phyloP scores from a whole-genome alignment of 2,888 invertebrate genomes.

The Tyria jacobaeae region DNA sequence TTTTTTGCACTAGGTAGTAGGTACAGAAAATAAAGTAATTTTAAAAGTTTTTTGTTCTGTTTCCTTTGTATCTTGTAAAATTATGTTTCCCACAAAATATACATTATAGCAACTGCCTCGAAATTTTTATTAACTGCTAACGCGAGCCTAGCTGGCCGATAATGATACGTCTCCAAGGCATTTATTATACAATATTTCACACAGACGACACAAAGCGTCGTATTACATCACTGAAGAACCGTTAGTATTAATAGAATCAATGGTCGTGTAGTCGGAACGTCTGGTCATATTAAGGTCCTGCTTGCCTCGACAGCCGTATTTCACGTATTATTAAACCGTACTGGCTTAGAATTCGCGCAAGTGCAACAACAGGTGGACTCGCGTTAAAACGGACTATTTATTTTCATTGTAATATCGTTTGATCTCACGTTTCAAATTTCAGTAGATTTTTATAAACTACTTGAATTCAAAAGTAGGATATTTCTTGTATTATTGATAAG shows the following conservation, averaged over 20 bases:
- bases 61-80: neutral
- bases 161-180: neutral
- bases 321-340: no score
- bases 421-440: neutral
- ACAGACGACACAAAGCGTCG: no score
- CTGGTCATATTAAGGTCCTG: no score
- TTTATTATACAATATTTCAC: no score
- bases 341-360: no score
- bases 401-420: neutral
- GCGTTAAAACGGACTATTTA: no score
- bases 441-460: neutral
- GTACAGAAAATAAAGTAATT: neutral
- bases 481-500: neutral
- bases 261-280: no score
- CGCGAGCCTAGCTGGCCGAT: neutral
- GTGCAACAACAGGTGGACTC: neutral
- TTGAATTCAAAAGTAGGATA: neutral
- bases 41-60: neutral
- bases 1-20: neutral
- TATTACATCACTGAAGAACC: no score
- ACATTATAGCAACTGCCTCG: neutral
- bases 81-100: neutral
- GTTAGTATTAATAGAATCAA: no score
- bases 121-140: neutral
- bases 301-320: no score